Base-by-base conservation (phyloP, 2,797 vertebrate genomes). In the Bradypus variegatus region DNA sequence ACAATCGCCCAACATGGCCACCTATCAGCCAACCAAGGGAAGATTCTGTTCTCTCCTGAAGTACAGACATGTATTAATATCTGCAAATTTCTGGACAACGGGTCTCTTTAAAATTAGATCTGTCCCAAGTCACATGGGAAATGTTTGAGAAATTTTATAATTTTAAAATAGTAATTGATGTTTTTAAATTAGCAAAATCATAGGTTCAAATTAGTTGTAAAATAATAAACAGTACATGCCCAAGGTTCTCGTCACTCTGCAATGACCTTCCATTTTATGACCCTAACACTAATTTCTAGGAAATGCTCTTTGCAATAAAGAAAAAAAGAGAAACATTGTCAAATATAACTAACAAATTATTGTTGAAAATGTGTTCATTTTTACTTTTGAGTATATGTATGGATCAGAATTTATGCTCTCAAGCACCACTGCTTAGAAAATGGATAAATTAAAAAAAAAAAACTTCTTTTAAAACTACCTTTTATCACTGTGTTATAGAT, bases 381-480 rank as follows among this genome's bases (percentile, higher is more conserved):
- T 86, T 84, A 87, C 25, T 75, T 45, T 78, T 23, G 41, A 78
- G 21, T 60, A 53, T 65, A 3, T 76, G 8, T 60, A 36, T 1
- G 82, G 21, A 18, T 53, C 33, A 79, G 25, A 93, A 80, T 86
- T 76, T 53, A 80, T 48, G 36, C 38, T 80, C 45, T 91, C 55
- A 58, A 45, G 31, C 60, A 93, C 45, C 75, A 91, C 53, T 23
- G 36, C 55, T 90, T 88, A 84, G n/a, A 89, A 90, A 91, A 58
- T 29, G 3, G 13, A 16, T 3, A 33, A 14, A 8, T 29, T 45
- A 4, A 4, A 45, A 45, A 45, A 45, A 45, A 45, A n/a, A n/a
- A n/a, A 15, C 25, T 86, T 64, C 41, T 55, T 82, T 73, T 83
- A 80, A 65, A 89, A 48, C 38, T 48, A 79, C 38, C 41, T 72